Evolutionary conservation across 1,140 invertebrate genomes (phyloP), one percentile per base, ranked within the genome.

Genomic region (Hirudo medicinalis): DNA sequence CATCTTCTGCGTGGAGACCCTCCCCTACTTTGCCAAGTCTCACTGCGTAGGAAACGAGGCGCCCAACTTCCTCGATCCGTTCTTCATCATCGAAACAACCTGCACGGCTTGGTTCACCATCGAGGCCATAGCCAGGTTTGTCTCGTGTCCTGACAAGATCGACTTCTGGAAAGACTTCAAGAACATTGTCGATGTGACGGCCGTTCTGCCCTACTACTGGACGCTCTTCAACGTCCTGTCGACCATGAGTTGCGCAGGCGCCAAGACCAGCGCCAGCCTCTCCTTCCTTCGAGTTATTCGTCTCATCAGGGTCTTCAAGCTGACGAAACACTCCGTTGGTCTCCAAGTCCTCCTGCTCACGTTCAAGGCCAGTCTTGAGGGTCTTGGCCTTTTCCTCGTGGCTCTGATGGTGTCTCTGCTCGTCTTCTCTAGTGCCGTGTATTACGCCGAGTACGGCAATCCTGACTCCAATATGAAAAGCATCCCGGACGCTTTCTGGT

Each of bases 401-500:
- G 80, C 80, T n/a, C 75, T 82, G 49, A 74, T 76, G 29, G 80
- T 82, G 0, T 81, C 80, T 71, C 57, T 74, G 25, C 73, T 82
- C 22, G 76, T 82, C 9, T 82, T 82, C 72, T 81, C 80, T 27
- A 81, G 79, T 73, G 79, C 80, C 53, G 80, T 82, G 20, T 82
- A 81, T 75, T 82, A 79, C 73, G 79, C 79, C 29, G 81, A 82
- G 74, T 73, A 76, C 32, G 80, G 78, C 25, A 76, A 76, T 6
- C 72, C 72, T 8, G 77, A 78, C 36, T 79, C 81, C 19, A 76
- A 82, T 73, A 82, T 82, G 54, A 73, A 77, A 17, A 94, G 92
- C 83, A 98, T 98, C 85, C 94, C 94, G 17, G 85, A 94, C 73
- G 94, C 92, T 19, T 85, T 97, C 74, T 98, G 94, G 94, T 98